These are phyloP conservation scores for Heliocidaris erythrogramma DNA, from an alignment of 35 echinoderm and acorn worm species.

Conservation along the genomic window DNA sequence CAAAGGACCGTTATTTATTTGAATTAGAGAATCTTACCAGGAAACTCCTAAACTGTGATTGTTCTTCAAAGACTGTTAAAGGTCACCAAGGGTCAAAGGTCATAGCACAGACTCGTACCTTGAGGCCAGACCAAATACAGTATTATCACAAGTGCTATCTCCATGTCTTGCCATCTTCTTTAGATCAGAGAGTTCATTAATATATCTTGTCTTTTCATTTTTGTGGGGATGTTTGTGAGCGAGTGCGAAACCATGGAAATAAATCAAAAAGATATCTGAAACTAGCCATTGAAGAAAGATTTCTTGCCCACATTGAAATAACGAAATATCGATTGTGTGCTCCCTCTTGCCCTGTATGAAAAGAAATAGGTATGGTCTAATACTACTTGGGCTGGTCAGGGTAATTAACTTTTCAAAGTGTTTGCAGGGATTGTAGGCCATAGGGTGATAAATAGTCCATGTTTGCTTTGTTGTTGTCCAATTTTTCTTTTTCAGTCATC, in stretches of 20 bases:
- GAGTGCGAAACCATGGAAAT: not conserved
- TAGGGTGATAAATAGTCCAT: too few relatives aligned
- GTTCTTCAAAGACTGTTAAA: not conserved
- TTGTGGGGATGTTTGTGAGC: not conserved
- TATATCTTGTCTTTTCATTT: not conserved
- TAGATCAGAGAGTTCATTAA: not conserved
- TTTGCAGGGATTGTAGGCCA: not conserved
- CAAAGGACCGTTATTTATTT: constrained; percentile 69
- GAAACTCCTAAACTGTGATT: constrained; percentile 49
- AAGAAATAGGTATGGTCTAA: not conserved
- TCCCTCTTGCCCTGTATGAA: not conserved
- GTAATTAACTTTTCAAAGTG: not conserved
- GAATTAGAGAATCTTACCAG: constrained; percentile 47
- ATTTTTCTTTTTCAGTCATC: too few relatives aligned
- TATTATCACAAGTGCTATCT: constrained; percentile 31
- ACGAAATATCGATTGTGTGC: not conserved
- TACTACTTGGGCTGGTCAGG: not conserved
- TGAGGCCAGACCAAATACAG: not conserved
- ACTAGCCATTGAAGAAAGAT: not conserved
- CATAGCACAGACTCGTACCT: not conserved
- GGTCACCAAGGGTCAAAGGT: not conserved
- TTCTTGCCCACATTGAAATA: not conserved
- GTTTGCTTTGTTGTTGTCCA: too few relatives aligned
- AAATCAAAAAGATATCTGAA: not conserved
- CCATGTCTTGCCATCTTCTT: not conserved